These are phyloP conservation scores for Micrasema minimum DNA, from an alignment of 1,140 invertebrate species.

Conservation along the genomic window DNA sequence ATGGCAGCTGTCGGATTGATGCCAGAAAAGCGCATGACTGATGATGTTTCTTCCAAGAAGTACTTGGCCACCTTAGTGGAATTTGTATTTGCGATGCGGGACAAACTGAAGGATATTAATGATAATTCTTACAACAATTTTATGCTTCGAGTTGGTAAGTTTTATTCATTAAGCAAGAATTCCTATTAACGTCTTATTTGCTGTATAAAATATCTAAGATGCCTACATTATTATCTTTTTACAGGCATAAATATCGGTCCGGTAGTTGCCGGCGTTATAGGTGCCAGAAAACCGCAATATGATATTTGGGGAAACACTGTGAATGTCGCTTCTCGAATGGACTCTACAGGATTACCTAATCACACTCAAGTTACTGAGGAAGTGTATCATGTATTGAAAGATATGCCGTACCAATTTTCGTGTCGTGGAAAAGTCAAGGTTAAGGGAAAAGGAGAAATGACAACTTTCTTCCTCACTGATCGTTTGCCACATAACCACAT, in stretches of 20 bases:
- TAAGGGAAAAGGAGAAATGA: slow-evolving; percentile 95
- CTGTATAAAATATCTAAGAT: too few relatives aligned
- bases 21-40: slow-evolving; percentile 76
- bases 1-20: slow-evolving; percentile 96
- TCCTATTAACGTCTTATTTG: too few relatives aligned
- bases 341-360: slow-evolving; percentile 85
- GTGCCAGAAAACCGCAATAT: slow-evolving; percentile 93
- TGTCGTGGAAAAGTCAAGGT: slow-evolving; percentile 90
- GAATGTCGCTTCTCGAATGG: slow-evolving; percentile 92
- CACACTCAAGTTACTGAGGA: slow-evolving; percentile 90
- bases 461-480: slow-evolving; percentile 88
- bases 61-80: slow-evolving; percentile 84
- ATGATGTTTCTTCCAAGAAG: slow-evolving; percentile 72
- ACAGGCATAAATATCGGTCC: slow-evolving; percentile 90
- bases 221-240: too few relatives aligned
- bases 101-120: slow-evolving; percentile 89
- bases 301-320: slow-evolving; percentile 98
- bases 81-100: slow-evolving; percentile 90
- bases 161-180: too few relatives aligned
- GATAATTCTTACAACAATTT: slow-evolving; percentile 98
- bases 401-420: slow-evolving; percentile 80
- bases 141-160: slow-evolving; percentile 87
- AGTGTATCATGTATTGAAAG: slow-evolving; percentile 77
- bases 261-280: slow-evolving; percentile 94
- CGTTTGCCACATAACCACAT: slow-evolving; percentile 70